Percentiles rank a stretch among this genome's conserved stretches.
Evolutionary conservation across 2,888 invertebrate species (phyloP).

Genomic region (Timema cristinae): DNA sequence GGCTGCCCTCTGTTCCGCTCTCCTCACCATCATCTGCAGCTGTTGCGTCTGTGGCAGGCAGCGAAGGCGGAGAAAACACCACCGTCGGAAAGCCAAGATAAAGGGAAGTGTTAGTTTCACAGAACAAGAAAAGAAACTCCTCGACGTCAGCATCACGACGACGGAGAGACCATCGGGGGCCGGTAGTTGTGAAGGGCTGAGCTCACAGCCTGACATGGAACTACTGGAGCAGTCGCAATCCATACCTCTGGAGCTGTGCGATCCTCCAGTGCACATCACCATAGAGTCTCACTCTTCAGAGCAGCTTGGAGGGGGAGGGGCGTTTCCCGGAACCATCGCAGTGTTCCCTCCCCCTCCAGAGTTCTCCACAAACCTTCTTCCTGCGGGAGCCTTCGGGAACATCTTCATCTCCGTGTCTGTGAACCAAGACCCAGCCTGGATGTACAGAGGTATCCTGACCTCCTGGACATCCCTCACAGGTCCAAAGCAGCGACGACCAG

Average conservation of each 20-base stretch:
- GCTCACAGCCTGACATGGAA: conserved; percentile 58
- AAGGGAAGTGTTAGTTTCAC: conserved; percentile 79
- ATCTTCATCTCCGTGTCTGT: conserved; percentile 81
- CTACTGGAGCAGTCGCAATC: conserved; percentile 42
- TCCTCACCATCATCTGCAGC: conserved; percentile 58
- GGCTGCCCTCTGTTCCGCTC: conserved; percentile 58
- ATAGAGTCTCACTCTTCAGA: conserved; percentile 47
- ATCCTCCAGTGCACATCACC: conserved; percentile 48
- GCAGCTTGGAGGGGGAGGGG: conserved; percentile 41
- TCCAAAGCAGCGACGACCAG: conserved; percentile 44
- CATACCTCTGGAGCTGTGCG: conserved; percentile 41
- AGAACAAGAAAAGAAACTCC: conserved; percentile 81
- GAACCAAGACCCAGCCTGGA: conserved; percentile 62
- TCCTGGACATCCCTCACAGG: conserved; percentile 66
- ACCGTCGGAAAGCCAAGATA: conserved; percentile 59
- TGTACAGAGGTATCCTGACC: conserved; percentile 71
- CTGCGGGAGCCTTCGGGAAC: conserved; percentile 63
- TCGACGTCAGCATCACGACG: conserved; percentile 74
- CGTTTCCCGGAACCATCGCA: conserved; percentile 48
- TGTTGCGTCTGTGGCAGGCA: conserved; percentile 50
- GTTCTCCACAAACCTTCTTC: conserved; percentile 53
- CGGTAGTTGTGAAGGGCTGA: conserved; percentile 61
- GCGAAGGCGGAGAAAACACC: conserved; percentile 47
- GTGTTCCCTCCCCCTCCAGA: conserved; percentile 56
- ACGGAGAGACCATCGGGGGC: conserved; percentile 54